These are phyloP conservation scores for Sus scrofa DNA, from an alignment of 2,113 vertebrate genomes.

Conservation along the genomic window DNA sequence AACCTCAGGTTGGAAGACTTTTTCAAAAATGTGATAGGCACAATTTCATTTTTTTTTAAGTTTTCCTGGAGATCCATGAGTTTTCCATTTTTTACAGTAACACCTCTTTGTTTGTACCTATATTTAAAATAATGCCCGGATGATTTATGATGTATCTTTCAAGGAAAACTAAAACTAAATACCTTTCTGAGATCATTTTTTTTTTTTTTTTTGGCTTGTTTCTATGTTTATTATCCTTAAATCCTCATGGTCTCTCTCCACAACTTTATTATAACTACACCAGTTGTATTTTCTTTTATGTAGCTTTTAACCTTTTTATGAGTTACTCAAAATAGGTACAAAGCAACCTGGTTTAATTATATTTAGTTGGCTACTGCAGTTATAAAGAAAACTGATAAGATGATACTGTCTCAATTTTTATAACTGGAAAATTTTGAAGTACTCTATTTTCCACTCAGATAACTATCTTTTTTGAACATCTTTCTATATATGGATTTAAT, in stretches of 20 bases:
- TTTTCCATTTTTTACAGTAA: neutral
- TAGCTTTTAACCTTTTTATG: neutral
- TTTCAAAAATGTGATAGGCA: neutral
- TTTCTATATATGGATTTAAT: neutral
- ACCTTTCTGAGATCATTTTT: neutral
- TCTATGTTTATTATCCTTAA: neutral
- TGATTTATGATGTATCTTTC: neutral
- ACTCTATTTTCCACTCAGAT: neutral
- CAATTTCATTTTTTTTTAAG: neutral
- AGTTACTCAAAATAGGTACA: neutral
- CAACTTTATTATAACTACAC: neutral
- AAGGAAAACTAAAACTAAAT: neutral
- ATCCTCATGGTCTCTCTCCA: neutral
- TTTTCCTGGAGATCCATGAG: neutral
- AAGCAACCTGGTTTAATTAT: neutral
- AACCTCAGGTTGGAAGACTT: neutral
- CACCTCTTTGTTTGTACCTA: neutral
- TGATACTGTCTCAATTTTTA: slow-evolving; percentile 10
- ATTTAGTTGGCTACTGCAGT: neutral
- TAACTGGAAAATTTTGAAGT: neutral
- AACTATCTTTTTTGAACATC: neutral
- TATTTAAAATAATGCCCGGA: neutral
- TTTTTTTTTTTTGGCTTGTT: neutral
- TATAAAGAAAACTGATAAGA: slow-evolving; percentile 14
- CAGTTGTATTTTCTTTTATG: neutral